Percentiles rank a stretch among this genome's conserved stretches.
Evolutionary conservation across 2,113 vertebrate genomes (phyloP).

Genomic region (Actinemys pallida): DNA sequence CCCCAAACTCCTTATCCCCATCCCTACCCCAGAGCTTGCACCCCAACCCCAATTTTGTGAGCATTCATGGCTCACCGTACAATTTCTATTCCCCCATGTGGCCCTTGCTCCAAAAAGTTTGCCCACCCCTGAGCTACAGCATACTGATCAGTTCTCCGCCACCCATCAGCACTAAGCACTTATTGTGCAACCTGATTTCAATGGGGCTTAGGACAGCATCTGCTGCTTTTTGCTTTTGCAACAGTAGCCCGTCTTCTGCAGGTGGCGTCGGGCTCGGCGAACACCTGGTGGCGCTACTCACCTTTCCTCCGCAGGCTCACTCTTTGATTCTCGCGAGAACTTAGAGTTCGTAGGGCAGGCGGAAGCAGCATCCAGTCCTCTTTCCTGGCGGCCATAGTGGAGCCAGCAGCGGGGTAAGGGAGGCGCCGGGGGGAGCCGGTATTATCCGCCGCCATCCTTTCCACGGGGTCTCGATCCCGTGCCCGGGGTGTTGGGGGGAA

Average conservation of each 20-base stretch:
- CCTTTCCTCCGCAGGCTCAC: accelerated
- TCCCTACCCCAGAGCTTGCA: too few species aligned
- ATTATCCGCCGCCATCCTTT: slow-evolving; percentile 82
- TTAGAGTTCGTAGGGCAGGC: slow-evolving; percentile 68
- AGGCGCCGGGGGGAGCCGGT: background rate
- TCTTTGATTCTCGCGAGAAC: slow-evolving; percentile 78
- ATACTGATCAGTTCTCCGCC: background rate
- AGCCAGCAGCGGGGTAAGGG: slow-evolving; percentile 83
- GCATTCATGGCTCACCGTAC: too few species aligned
- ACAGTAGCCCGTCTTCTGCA: background rate
- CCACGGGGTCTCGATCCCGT: accelerated
- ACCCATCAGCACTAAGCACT: background rate
- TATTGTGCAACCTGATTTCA: background rate
- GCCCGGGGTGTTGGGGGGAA: accelerated
- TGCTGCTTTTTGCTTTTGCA: background rate
- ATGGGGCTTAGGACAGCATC: background rate
- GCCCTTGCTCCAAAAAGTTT: too few species aligned
- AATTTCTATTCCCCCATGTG: too few species aligned
- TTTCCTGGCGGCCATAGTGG: slow-evolving; percentile 88
- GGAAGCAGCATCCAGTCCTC: slow-evolving; percentile 77
- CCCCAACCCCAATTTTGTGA: too few species aligned
- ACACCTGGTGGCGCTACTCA: background rate
- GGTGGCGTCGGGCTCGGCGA: accelerated
- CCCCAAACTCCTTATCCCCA: too few species aligned
- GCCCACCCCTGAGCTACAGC: background rate